phyloP scores from a whole-genome alignment of 1,140 invertebrate species.

The Philopotamus ludificatus region DNA sequence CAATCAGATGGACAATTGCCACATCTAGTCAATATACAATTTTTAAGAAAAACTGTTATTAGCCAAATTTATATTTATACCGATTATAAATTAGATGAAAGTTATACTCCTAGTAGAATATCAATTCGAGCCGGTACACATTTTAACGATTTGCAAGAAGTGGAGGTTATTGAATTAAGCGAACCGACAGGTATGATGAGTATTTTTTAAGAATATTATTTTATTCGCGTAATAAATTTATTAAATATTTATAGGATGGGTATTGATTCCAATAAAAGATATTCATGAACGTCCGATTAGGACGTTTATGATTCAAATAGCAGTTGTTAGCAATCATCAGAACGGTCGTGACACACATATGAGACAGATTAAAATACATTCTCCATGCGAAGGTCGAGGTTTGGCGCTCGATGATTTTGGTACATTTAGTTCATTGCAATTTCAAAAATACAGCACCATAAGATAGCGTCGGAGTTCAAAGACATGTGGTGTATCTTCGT shows the following conservation, averaged over 20 bases:
- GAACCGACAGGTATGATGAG: slow-evolving; percentile 80
- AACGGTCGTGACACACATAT: slow-evolving; percentile 98
- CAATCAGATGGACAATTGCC: slow-evolving; percentile 98
- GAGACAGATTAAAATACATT: slow-evolving; percentile 94
- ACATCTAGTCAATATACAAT: slow-evolving; percentile 97
- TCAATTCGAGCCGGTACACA: slow-evolving; percentile 93
- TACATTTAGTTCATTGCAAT: slow-evolving; percentile 79
- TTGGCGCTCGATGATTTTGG: slow-evolving; percentile 71
- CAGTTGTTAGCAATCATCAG: slow-evolving; percentile 97
- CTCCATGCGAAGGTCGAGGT: slow-evolving; percentile 79
- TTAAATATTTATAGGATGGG: slow-evolving; percentile 73
- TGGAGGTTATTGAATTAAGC: slow-evolving; percentile 90
- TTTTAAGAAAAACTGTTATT: slow-evolving; percentile 92
- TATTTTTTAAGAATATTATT: neutral
- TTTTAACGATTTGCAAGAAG: slow-evolving; percentile 97
- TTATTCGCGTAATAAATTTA: slow-evolving; percentile 14
- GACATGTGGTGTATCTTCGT: too few relatives aligned
- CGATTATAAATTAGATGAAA: slow-evolving; percentile 98
- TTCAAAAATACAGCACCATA: slow-evolving; percentile 77
- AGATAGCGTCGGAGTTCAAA: too few relatives aligned
- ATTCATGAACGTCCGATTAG: slow-evolving; percentile 77
- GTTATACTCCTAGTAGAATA: slow-evolving; percentile 96
- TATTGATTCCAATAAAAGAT: slow-evolving; percentile 89
- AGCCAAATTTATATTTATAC: slow-evolving; percentile 95
- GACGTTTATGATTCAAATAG: slow-evolving; percentile 96